phyloP scores from a whole-genome alignment of 1,140 invertebrate genomes.

The roundworm (Caenorhabditis elegans) region WBcel235 BX284604.4:10327001-10327500 shows the following conservation, averaged over 20 bases:
- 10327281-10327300: too few species aligned
- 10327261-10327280: background rate
- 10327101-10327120: background rate
- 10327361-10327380: too few species aligned
- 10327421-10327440: too few species aligned
- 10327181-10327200: background rate
- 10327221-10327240: background rate
- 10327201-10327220: too few species aligned
- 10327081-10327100: background rate
- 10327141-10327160: background rate
- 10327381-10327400: too few species aligned
- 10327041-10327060: background rate
- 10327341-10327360: too few species aligned
- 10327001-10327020: slow-evolving; percentile 28
- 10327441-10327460: too few species aligned
- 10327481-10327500: too few species aligned
- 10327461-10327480: too few species aligned
- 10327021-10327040: background rate
- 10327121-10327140: background rate
- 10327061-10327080: background rate
- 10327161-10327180: background rate
- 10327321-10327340: too few species aligned
- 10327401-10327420: too few species aligned
- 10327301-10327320: too few species aligned
- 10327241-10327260: background rate